Evolutionary conservation across 2,888 invertebrate genomes (phyloP).

Genomic region (Eledona agricola): DNA sequence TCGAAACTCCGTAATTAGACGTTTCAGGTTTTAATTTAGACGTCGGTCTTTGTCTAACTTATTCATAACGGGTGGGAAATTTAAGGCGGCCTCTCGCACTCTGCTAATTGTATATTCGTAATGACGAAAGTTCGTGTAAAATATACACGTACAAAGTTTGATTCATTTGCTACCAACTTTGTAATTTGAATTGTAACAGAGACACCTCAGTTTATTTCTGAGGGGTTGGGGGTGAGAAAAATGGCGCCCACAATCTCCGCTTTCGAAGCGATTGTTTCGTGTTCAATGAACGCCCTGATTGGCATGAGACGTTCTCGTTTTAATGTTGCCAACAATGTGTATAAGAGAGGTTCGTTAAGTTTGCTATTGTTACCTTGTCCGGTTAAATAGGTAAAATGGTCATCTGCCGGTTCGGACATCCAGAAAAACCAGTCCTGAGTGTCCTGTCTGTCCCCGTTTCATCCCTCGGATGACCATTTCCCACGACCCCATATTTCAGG

Average conservation of each 20-base stretch:
- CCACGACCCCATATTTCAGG: conserved; percentile 28
- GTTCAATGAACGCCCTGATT: conserved; percentile 19
- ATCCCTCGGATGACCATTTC: conserved; percentile 29
- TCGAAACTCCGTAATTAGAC: conserved; percentile 57
- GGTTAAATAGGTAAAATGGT: conserved; percentile 35
- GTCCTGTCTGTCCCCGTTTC: conserved; percentile 35
- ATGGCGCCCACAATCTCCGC: no score
- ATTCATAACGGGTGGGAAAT: conserved; percentile 46
- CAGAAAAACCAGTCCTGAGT: conserved; percentile 35
- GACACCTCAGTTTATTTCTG: conserved; percentile 52
- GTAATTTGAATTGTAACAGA: conserved; percentile 54
- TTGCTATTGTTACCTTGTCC: conserved; percentile 31
- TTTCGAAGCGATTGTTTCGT: no score
- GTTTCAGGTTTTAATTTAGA: conserved; percentile 58
- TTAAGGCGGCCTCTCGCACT: conserved; percentile 42
- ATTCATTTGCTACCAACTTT: conserved; percentile 54
- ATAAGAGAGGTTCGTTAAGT: conserved; percentile 38
- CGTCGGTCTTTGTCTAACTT: conserved; percentile 52
- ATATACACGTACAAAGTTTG: conserved; percentile 56
- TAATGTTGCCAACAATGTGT: conserved; percentile 29
- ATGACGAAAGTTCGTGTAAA: conserved; percentile 55
- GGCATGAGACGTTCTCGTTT: conserved; percentile 21
- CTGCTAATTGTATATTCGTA: conserved; percentile 52
- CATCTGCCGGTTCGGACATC: conserved; percentile 35
- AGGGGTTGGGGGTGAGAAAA: no score